Base-by-base conservation (phyloP, 2,888 invertebrate genomes). In the Seladonia tumulorum region DNA sequence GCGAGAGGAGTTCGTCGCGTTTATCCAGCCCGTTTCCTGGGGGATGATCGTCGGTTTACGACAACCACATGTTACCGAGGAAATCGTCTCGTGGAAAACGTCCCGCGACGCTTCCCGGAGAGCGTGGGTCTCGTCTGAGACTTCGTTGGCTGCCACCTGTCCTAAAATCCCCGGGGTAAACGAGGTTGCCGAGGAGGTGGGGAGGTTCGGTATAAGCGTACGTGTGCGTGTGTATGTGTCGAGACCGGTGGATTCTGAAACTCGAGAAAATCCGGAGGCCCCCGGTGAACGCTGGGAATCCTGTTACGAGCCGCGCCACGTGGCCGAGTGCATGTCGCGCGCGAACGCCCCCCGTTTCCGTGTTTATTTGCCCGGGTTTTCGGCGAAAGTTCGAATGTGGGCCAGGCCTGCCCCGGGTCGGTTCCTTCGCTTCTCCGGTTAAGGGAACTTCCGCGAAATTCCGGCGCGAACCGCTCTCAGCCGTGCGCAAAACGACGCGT, bases 81-180 rank as follows among this genome's bases (percentile, higher is more conserved):
- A 93, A 91, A 90, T 91, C 86, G 79, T 87, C 82, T 71, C 68
- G 79, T 79, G 79, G 87, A 87, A 86, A 86, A 80, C 53, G 85
- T 84, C 84, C 83, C 82, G 86, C 68, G 81, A 88, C 88, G 88
- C 88, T 92, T 92, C 90, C 91, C 88, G 92, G 89, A 92, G 92
- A 53, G 53, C 88, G 88, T 91, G 92, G 89, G 79, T 91, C 89
- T 88, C 88, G 88, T 90, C 89, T 78, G 86, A 90, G 89, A 87
- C 85, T 75, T 89, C 89, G 88, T 87, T 90, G 88, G 89, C 89
- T 89, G 89, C 93, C 93, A 93, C 93, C 93, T 93, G 93, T 90
- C 92, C 79, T 77, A 60, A 71, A 75, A 85, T 91, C 92, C 90
- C 91, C 14, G 45, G 90, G 87, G 92, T 88, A 77, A 81, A 72